phyloP scores from a whole-genome alignment of 2,888 invertebrate genomes.

The Philopedon plagiatum region DNA sequence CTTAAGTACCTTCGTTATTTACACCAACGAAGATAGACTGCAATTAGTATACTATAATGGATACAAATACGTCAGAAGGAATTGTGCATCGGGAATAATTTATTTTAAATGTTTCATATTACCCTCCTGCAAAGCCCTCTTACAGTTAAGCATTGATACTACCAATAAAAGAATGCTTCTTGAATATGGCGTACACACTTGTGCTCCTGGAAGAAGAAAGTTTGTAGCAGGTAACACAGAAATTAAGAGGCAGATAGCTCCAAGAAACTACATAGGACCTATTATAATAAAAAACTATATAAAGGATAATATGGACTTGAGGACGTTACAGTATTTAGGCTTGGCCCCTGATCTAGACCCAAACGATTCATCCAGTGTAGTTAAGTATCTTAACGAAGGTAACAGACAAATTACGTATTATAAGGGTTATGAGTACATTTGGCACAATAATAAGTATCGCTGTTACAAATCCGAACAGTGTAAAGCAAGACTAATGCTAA shows the following conservation, averaged over 20 bases:
- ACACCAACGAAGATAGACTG: neutral
- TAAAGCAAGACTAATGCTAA: neutral
- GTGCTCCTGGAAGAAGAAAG: neutral
- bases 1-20: neutral
- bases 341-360: neutral
- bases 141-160: neutral
- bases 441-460: neutral
- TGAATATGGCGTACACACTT: neutral
- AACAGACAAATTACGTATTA: neutral
- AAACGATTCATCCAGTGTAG: neutral
- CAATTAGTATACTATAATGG: neutral
- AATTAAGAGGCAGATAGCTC: neutral
- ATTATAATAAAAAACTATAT: neutral
- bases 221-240: neutral
- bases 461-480: neutral
- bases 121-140: neutral
- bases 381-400: neutral
- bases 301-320: neutral
- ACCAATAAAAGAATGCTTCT: neutral
- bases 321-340: neutral
- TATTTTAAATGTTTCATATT: neutral
- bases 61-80: neutral
- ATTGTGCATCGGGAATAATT: neutral
- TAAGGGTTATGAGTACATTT: neutral
- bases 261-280: neutral